Percentiles rank a stretch among this genome's conserved stretches.
These are phyloP conservation scores for Hypocryptadius cinnamomeus DNA, from an alignment of 2,113 vertebrate species.

Conservation along the genomic window DNA sequence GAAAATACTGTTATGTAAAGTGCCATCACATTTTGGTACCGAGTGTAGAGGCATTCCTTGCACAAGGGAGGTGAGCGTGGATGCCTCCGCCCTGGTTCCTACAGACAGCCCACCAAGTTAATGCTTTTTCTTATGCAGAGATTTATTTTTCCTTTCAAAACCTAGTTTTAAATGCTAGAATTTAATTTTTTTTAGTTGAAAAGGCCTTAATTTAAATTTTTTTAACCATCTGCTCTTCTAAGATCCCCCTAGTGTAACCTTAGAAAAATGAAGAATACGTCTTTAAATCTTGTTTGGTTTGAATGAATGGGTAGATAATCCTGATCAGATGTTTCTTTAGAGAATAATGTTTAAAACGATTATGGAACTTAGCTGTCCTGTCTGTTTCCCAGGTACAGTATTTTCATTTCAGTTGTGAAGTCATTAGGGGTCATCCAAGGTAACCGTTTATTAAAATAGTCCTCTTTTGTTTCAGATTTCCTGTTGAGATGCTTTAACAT, in stretches of 20 bases:
- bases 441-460: constrained; percentile 67
- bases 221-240: constrained; percentile 26
- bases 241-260: constrained; percentile 40
- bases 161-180: background rate
- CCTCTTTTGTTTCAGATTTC: constrained; percentile 75
- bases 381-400: constrained; percentile 56
- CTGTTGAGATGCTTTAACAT: constrained; percentile 68
- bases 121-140: background rate
- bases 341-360: constrained; percentile 66
- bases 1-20: constrained; percentile 53
- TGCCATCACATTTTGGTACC: constrained; percentile 39
- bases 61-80: background rate
- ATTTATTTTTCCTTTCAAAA: background rate
- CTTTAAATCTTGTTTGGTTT: constrained; percentile 68
- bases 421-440: constrained; percentile 69
- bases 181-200: background rate
- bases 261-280: constrained; percentile 57
- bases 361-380: constrained; percentile 53
- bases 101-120: background rate
- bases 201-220: background rate
- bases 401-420: constrained; percentile 64
- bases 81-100: background rate
- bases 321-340: constrained; percentile 69
- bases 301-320: constrained; percentile 68
- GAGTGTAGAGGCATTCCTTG: background rate